A percentile compares a stretch with the other conserved stretches of the same genome.
Evolutionary conservation across 2,888 invertebrate genomes (phyloP).

Genomic region (Catocala sponsa): DNA sequence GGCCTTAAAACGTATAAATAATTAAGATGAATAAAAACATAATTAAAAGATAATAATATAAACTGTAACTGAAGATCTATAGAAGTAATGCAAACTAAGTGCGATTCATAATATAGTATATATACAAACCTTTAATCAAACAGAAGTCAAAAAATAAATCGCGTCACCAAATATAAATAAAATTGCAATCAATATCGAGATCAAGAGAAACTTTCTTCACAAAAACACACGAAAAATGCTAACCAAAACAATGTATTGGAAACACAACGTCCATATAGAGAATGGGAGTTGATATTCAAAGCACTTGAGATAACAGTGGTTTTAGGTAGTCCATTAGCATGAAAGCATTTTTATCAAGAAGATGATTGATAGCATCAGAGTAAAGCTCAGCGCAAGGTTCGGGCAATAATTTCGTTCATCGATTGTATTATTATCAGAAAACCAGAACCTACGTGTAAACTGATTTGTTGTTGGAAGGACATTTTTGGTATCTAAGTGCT

Average conservation of each 20-base stretch:
- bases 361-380: conserved; percentile 56
- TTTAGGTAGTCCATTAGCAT: conserved; percentile 77
- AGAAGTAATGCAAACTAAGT: too few species aligned
- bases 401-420: conserved; percentile 11
- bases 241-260: conserved; percentile 8
- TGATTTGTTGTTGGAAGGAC: neutral
- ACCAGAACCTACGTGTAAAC: neutral
- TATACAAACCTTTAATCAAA: too few species aligned
- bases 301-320: conserved; percentile 69
- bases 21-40: too few species aligned
- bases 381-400: conserved; percentile 32
- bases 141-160: too few species aligned
- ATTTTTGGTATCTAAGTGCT: neutral
- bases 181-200: too few species aligned
- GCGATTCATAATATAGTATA: too few species aligned
- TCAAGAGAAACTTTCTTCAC: neutral
- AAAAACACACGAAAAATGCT: neutral
- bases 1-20: too few species aligned
- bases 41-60: too few species aligned
- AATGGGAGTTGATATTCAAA: conserved; percentile 20
- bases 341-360: conserved; percentile 82
- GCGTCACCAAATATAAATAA: too few species aligned
- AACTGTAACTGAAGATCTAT: too few species aligned
- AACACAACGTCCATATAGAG: conserved; percentile 7
- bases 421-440: conserved; percentile 8